phyloP scores from a whole-genome alignment of 23 tunicate species.

The Halocynthia aurantium region DNA sequence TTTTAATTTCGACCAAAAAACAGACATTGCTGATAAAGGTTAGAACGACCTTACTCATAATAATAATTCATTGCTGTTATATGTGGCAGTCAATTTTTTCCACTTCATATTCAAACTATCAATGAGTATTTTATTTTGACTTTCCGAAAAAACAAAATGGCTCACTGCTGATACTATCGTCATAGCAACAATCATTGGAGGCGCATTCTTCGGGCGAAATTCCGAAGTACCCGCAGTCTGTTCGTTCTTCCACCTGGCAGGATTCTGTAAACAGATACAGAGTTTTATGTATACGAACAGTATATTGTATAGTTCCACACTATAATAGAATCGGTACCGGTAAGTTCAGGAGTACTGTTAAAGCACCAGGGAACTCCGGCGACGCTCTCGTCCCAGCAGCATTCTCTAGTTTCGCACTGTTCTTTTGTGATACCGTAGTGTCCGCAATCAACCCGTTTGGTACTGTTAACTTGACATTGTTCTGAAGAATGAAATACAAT shows the following conservation, averaged over 20 bases:
- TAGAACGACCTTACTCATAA: no score
- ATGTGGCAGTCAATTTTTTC: no score
- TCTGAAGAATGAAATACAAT: background rate
- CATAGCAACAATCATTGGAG: no score
- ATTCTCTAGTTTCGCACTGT: background rate
- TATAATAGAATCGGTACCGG: background rate
- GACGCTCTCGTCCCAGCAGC: slow-evolving; percentile 5
- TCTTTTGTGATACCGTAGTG: background rate
- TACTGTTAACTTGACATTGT: background rate
- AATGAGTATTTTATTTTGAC: no score
- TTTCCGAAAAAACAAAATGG: background rate
- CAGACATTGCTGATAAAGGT: no score
- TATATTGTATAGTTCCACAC: background rate
- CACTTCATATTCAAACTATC: no score
- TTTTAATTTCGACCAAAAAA: no score
- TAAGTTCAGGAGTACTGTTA: background rate
- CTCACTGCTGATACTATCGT: no score
- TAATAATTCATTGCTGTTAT: no score
- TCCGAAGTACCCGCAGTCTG: no score
- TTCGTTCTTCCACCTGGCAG: no score
- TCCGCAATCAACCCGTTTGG: background rate
- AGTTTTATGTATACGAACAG: background rate
- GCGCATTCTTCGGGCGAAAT: no score
- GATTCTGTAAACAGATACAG: background rate
- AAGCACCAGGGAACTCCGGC: background rate